Base-by-base conservation (phyloP, 2,113 vertebrate genomes). In the Sinocyclocheilus grahami region DNA sequence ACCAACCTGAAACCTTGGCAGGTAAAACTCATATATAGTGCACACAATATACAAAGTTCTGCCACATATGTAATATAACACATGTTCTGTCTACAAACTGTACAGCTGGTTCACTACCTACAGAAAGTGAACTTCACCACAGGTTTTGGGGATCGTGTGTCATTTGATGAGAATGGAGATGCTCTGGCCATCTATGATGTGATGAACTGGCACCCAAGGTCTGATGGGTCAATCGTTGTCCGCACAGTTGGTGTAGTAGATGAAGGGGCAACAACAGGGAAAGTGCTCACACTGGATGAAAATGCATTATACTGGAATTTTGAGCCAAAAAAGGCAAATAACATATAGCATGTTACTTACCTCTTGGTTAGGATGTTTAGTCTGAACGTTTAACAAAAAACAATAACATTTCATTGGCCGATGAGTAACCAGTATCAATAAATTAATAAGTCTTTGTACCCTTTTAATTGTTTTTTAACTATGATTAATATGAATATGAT, bases 141-240 rank as follows among this genome's bases (percentile, higher is more conserved):
- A 37, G 18, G 33, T 0, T 72, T 72, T 72, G 69, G 9, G 33
- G 69, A 72, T 39, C 8, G 9, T 39, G 69, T 72, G 8, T 72
- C 33, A 11, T 72, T 72, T 72, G 3, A 39, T 72, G 9, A 72
- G 33, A 72, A 72, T 72, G 69, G 69, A 39, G 69, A 72, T 72
- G 69, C 69, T 72, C 9, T 94, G 69, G 92, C 93, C 78, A 93
- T 94, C 22, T 95, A 95, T 80, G 94, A 95, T 65, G 80, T 95
- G 9, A 90, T 94, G 90, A 94, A 94, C 88, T 95, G 94, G 94
- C 72, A 90, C 39, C 90, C 79, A 87, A 90, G 91, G 22, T 88
- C 87, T 39, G 91, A 92, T 67, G 92, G 92, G 14, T 81, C 76
- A 18, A 89, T 89, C 0, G 51, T 87, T 79, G 86, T 92, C 39